Conservation (phyloP, 1,140 invertebrate species). For the Calliphora vicina region DNA sequence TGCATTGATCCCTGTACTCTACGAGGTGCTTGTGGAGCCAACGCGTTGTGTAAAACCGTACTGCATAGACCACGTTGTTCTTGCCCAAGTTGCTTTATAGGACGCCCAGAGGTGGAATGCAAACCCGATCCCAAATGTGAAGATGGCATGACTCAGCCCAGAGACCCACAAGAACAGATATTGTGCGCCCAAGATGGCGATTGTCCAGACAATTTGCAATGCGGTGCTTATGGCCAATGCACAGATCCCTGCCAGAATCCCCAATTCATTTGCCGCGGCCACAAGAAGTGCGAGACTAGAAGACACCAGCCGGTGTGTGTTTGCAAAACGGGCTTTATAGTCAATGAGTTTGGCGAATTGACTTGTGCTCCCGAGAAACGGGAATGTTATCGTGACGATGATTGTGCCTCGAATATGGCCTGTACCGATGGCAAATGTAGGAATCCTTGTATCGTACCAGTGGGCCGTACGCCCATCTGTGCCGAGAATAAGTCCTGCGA, state of each 20-base stretch:
- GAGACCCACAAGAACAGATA: conserved; percentile 64
- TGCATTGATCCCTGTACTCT: conserved; percentile 90
- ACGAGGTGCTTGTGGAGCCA: conserved; percentile 85
- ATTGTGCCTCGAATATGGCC: conserved; percentile 85
- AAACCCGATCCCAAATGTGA: conserved; percentile 78
- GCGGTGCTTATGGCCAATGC: conserved; percentile 76
- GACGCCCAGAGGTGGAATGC: conserved; percentile 79
- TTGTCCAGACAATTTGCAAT: conserved; percentile 79
- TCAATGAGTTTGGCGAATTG: conserved; percentile 84
- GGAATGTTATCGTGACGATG: conserved; percentile 81
- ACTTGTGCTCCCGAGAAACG: conserved; percentile 80
- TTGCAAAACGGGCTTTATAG: conserved; percentile 85
- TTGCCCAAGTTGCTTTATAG: conserved; percentile 86
- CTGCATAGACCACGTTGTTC: conserved; percentile 84
- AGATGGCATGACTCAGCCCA: conserved; percentile 64
- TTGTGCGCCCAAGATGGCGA: conserved; percentile 73
- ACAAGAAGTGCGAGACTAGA: conserved; percentile 87
- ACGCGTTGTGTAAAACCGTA: conserved; percentile 85
- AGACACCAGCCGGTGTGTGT: conserved; percentile 85
- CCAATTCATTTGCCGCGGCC: conserved; percentile 74
- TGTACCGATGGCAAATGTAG: conserved; percentile 83
- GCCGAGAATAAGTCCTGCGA: conserved; percentile 83
- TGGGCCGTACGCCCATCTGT: conserved; percentile 70
- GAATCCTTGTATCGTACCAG: conserved; percentile 79
- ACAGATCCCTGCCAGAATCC: conserved; percentile 77